Evolutionary conservation across 2,888 invertebrate species (phyloP).

Genomic region (Priocnemis perturbator): DNA sequence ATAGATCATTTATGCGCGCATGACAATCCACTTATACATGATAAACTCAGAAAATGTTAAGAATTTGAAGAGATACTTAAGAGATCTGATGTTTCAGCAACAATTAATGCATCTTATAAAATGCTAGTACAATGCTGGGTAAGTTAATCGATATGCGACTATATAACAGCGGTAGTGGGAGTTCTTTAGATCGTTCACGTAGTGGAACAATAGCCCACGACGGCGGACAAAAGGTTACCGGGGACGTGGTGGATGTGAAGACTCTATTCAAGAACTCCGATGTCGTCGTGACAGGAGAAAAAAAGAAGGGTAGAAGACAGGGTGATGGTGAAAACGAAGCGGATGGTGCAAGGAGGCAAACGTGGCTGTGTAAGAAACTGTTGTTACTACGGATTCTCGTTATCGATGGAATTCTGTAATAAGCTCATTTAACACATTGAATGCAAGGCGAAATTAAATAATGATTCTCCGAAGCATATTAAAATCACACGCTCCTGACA

Average conservation of each 20-base stretch:
- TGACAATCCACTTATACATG: no score
- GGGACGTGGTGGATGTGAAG: conserved; percentile 8
- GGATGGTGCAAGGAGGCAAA: neutral
- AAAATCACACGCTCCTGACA: no score
- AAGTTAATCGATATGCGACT: conserved; percentile 29
- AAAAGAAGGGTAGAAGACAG: neutral
- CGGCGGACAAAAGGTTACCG: conserved; percentile 25
- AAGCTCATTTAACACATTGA: conserved; percentile 10
- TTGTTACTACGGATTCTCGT: neutral
- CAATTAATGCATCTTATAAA: no score
- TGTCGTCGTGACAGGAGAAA: neutral
- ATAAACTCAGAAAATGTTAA: no score
- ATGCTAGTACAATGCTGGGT: conserved; percentile 7
- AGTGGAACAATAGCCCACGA: conserved; percentile 25
- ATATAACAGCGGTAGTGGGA: neutral
- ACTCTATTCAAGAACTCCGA: conserved; percentile 28
- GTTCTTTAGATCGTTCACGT: neutral
- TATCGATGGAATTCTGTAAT: conserved; percentile 16
- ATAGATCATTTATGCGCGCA: no score
- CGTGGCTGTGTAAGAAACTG: no score
- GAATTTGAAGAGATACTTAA: no score
- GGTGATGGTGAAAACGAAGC: neutral
- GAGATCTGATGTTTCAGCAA: no score
- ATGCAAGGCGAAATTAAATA: neutral
- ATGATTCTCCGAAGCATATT: neutral